Percentiles rank a stretch among this genome's conserved stretches.
Evolutionary conservation across 2,113 vertebrate species (phyloP).

Genomic region (Rynchops niger): DNA sequence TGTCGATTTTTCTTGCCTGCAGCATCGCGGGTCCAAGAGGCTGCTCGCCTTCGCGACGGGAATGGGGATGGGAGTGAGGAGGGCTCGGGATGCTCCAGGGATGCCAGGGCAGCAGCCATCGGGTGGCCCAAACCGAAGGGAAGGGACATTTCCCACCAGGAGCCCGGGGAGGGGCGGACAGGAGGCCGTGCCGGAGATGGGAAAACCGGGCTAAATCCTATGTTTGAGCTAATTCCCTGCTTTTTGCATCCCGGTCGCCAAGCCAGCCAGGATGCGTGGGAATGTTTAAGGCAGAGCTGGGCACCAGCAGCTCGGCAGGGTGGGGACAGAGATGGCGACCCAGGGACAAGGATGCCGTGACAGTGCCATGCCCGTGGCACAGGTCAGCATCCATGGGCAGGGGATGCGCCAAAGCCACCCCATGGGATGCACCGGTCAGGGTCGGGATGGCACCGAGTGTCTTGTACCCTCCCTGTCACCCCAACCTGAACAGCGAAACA

Average conservation of each 20-base stretch:
- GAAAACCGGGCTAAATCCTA: background rate
- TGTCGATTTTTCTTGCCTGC: background rate
- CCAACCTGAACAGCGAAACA: accelerated
- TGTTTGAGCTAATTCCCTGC: background rate
- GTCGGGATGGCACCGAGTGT: background rate
- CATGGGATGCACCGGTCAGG: background rate
- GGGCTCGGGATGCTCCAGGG: background rate
- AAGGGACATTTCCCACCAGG: background rate
- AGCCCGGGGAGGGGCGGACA: background rate
- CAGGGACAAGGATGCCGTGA: background rate
- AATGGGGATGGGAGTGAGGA: background rate
- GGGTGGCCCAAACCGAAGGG: background rate
- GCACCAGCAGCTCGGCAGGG: background rate
- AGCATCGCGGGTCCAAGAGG: background rate
- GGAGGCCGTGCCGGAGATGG: background rate
- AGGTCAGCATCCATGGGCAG: background rate
- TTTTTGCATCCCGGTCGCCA: accelerated
- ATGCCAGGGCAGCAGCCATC: too few species aligned
- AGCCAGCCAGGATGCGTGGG: background rate
- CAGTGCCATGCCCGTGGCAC: accelerated
- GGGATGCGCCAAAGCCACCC: background rate
- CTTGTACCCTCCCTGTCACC: background rate
- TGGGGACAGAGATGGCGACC: background rate
- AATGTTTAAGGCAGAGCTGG: background rate
- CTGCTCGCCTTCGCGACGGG: background rate